phyloP scores from a whole-genome alignment of 2,888 invertebrate species.

The Ophioninae sp. region DNA sequence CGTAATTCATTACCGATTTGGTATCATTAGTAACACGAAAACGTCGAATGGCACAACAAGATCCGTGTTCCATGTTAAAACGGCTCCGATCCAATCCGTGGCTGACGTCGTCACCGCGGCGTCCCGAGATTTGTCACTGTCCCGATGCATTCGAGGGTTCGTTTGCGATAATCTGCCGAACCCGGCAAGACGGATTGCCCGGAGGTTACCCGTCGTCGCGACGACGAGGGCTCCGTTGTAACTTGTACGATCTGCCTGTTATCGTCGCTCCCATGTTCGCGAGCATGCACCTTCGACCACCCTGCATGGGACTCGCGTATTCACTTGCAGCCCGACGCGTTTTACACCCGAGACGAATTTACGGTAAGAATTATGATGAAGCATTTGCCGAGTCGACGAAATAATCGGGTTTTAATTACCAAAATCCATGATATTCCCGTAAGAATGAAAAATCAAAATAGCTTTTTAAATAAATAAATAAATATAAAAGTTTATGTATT shows the following conservation, averaged over 20 bases:
- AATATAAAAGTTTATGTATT: background rate
- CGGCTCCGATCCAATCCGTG: constrained; percentile 31
- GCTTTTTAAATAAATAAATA: background rate
- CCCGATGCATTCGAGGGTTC: constrained; percentile 48
- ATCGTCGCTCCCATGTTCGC: constrained; percentile 10
- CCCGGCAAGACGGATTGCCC: constrained; percentile 65
- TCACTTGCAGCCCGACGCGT: background rate
- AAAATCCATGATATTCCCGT: background rate
- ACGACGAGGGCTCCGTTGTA: constrained; percentile 10
- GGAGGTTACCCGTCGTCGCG: constrained; percentile 53
- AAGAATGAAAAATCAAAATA: background rate
- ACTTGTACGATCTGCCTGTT: constrained; percentile 24
- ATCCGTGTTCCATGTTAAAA: constrained; percentile 32
- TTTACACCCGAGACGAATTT: background rate
- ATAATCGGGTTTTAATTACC: background rate
- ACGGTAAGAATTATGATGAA: background rate
- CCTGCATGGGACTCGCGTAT: background rate
- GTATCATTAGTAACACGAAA: constrained; percentile 26
- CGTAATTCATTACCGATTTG: constrained; percentile 9
- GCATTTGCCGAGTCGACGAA: background rate
- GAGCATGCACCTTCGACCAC: constrained; percentile 20
- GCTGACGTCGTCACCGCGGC: constrained; percentile 54
- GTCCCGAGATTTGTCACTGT: constrained; percentile 70
- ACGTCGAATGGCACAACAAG: constrained; percentile 11
- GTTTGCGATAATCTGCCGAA: constrained; percentile 64